These are phyloP conservation scores for Drosophila kepulauana DNA, from an alignment of 1,140 invertebrate genomes.

Conservation along the genomic window DNA sequence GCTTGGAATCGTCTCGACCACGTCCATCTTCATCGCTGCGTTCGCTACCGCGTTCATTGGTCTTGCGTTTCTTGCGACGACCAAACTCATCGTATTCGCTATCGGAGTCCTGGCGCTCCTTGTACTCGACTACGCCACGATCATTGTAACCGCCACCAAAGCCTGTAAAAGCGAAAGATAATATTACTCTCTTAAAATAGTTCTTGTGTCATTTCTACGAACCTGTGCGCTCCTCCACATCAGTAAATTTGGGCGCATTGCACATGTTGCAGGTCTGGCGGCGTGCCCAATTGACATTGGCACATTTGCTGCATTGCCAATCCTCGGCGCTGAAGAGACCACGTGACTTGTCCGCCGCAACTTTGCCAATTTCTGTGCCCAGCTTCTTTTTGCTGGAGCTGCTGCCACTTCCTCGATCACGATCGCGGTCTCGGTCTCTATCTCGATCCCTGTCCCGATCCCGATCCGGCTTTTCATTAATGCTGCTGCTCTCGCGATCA, in stretches of 20 bases:
- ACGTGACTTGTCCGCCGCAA: constrained; percentile 98
- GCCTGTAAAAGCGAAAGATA: constrained; percentile 81
- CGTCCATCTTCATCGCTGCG: constrained; percentile 8
- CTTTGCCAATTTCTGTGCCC: constrained; percentile 98
- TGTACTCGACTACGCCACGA: constrained; percentile 96
- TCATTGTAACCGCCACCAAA: constrained; percentile 97
- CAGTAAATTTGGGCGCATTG: constrained; percentile 98
- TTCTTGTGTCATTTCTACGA: constrained; percentile 81
- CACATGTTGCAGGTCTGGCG: constrained; percentile 99
- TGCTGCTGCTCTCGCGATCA: constrained; percentile 58
- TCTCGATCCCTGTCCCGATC: constrained; percentile 31
- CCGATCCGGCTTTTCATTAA: constrained; percentile 59
- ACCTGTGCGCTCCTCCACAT: constrained; percentile 91
- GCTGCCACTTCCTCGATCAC: constrained; percentile 71
- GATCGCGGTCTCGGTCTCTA: constrained; percentile 51
- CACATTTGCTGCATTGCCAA: constrained; percentile 99
- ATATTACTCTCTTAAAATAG: too few relatives aligned
- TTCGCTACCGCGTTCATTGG: constrained; percentile 66
- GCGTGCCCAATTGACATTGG: constrained; percentile 99
- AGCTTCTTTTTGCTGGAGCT: constrained; percentile 92
- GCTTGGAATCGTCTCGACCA: constrained; percentile 50
- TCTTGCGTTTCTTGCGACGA: constrained; percentile 91
- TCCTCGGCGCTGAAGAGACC: constrained; percentile 99
- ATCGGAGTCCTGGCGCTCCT: constrained; percentile 93
- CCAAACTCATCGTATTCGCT: constrained; percentile 99